phyloP scores from a whole-genome alignment of 2,113 vertebrate species.

The Apistogramma diplotaenia region DNA sequence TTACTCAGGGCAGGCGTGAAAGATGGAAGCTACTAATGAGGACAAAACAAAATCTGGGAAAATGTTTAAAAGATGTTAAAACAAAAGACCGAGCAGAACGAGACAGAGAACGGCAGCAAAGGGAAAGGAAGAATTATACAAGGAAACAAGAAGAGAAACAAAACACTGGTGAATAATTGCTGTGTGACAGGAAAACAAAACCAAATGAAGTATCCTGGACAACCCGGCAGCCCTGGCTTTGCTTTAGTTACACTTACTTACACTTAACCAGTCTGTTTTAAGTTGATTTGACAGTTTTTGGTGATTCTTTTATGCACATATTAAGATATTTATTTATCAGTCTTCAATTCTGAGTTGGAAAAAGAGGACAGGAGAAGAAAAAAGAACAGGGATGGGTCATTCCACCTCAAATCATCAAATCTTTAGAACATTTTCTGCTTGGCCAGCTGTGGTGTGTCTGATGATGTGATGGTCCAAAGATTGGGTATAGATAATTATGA shows the following conservation, averaged over 20 bases:
- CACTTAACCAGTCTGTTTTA: no score
- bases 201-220: neutral
- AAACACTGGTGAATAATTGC: neutral
- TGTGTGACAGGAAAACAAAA: neutral
- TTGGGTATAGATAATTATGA: no score
- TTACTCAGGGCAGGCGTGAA: constrained; percentile 32
- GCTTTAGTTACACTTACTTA: no score
- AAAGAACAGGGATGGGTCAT: no score
- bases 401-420: no score
- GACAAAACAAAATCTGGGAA: constrained; percentile 3
- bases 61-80: constrained; percentile 7
- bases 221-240: neutral
- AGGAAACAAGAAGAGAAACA: neutral
- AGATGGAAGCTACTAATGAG: constrained; percentile 2
- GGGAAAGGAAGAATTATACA: neutral
- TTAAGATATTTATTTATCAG: neutral
- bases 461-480: no score
- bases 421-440: no score
- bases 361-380: neutral
- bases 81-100: neutral
- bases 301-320: neutral
- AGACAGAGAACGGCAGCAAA: neutral
- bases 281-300: neutral
- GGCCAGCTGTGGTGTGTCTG: no score
- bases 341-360: neutral